Evolutionary conservation across 2,888 invertebrate species (phyloP), one percentile per base, ranked within the genome.

Genomic region (Suillia variegata): DNA sequence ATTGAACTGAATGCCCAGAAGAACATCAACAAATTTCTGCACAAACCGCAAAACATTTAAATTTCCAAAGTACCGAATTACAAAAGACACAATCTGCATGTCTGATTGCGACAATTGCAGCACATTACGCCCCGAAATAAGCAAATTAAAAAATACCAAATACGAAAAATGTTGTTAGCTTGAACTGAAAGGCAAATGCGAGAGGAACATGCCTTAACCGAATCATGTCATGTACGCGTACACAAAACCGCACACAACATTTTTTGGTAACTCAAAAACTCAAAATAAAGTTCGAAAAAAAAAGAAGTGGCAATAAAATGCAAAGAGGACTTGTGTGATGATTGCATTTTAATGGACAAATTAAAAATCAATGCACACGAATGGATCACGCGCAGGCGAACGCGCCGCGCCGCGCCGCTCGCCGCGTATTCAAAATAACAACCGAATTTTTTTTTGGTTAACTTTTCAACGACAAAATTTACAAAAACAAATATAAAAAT

Each of bases 321-420:
- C n/a, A n/a, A 26, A 26, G 26, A 26, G 26, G 26, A 26, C 6
- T 10, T 10, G 67, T 66, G 76, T 73, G 73, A 76, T 75, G 76
- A 78, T 78, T 73, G 78, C 76, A 76, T 78, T 77, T 78, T 78
- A 78, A 78, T 78, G 75, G 70, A 69, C 69, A 71, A 74, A 78
- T 77, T 78, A 78, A 76, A 73, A 73, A 76, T 72, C 76, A 76
- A 74, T 76, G 75, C 63, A 49, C 49, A 49, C 54, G 54, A 62
- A 62, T 59, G 53, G 45, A 60, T 49, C 67, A 62, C 60, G 63
- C 62, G 34, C 31, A 13, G 50, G 21, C 18, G 21, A 24, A 42
- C 13, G 13, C 12, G 45, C 62, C 64, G 33, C 50, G 48, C 47
- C 38, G 56, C 58, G 47, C 47, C 13, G 15, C 8, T 8, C 8